Evolutionary conservation across 2,888 invertebrate species (phyloP), one percentile per base, ranked within the genome.

Genomic region (Bombylius major): DNA sequence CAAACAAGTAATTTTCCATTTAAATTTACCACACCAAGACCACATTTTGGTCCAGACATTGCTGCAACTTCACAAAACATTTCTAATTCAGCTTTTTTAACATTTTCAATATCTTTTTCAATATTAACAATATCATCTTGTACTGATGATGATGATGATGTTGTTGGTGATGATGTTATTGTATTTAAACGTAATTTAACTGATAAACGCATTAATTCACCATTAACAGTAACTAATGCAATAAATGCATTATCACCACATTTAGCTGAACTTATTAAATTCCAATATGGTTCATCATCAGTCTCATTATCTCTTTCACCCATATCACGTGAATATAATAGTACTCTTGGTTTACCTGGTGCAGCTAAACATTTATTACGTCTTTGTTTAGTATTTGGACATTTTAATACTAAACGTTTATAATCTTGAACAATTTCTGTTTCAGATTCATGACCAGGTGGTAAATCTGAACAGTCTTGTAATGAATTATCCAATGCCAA

Each of bases 381-480:
- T 12, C 62, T 56, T 32, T 59, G 52, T 50, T 62, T 63, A 42
- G 61, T 62, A 50, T 58, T 64, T 45, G 64, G 64, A 52, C 62
- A 62, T 56, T 64, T 64, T 14, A 61, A 54, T 13, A 76, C 75
- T 66, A 78, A 70, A 62, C 79, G 77, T 66, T 87, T 84, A 75
- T 89, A 89, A 73, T 87, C 87, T 68, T 83, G 84, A 45, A 89
- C 83, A 60, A 87, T 80, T 66, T 87, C 87, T 34, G 86, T 85
- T 70, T 88, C 84, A 59, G 82, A 84, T 57, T 62, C 62, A 36
- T 69, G 65, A 31, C 77, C 76, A 31, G 76, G 73, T 8, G 87
- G 87, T 66, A 89, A 77, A 67, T 87, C 86, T 59, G 82, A 81
- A 75, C 88, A 89, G 76, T 90, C 89, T 64, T 87, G 86, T 62